Percentiles rank a stretch among this genome's conserved stretches.
Evolutionary conservation across 2,797 vertebrate species (phyloP).

Genomic region (Acropternis orthonyx): DNA sequence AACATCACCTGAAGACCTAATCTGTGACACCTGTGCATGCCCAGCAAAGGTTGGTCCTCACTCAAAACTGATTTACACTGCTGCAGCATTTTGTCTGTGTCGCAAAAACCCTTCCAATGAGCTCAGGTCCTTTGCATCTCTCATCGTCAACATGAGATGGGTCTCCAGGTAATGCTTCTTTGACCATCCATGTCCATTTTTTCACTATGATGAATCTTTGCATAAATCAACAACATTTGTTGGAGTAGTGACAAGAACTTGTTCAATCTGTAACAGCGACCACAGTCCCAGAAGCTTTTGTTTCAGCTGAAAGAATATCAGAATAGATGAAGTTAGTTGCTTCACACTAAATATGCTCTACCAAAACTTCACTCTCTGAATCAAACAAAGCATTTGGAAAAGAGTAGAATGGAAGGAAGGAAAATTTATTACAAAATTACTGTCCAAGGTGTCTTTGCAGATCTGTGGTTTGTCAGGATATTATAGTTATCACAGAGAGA

Average conservation of each 20-base stretch:
- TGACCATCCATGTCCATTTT: fast-evolving
- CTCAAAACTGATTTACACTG: background rate
- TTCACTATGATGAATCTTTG: background rate
- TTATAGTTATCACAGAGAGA: background rate
- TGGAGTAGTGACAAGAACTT: background rate
- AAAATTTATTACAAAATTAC: background rate
- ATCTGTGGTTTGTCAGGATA: background rate
- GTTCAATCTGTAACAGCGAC: background rate
- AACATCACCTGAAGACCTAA: background rate
- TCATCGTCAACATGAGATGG: background rate
- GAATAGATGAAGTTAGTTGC: background rate
- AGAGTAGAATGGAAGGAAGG: background rate
- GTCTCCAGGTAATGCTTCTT: background rate
- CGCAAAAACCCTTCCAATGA: background rate
- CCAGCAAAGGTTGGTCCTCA: background rate
- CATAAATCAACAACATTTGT: background rate
- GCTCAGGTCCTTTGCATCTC: fast-evolving
- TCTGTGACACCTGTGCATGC: background rate
- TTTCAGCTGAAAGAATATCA: background rate
- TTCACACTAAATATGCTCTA: background rate
- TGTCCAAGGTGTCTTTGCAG: background rate
- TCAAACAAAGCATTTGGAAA: background rate
- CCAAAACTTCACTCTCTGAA: background rate
- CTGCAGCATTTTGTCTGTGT: background rate
- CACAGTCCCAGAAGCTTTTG: background rate